These are phyloP conservation scores for Ia io DNA, from an alignment of 2,113 vertebrate species.

Conservation along the genomic window DNA sequence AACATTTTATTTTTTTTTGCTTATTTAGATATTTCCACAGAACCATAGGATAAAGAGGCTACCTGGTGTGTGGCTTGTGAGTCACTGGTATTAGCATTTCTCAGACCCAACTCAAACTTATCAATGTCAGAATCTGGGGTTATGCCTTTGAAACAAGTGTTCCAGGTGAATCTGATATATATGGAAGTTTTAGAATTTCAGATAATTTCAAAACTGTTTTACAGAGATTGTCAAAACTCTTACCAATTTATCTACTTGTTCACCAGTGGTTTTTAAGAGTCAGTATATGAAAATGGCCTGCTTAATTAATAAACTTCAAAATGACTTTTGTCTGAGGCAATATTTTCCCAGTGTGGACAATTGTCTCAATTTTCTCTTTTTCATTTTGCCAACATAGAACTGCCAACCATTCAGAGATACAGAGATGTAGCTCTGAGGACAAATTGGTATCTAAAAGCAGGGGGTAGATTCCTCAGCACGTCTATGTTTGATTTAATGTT, in stretches of 20 bases:
- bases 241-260: not conserved
- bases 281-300: not conserved
- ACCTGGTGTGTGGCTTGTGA: not conserved
- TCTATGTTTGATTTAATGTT: constrained; percentile 66
- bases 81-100: constrained; percentile 17
- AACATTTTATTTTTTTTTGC: constrained; percentile 4
- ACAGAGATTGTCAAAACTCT: not conserved
- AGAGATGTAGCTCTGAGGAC: not conserved
- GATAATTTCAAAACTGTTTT: not conserved
- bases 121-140: not conserved
- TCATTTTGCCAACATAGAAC: constrained; percentile 21
- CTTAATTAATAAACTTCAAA: constrained; percentile 19
- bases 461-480: constrained; percentile 39
- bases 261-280: not conserved
- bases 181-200: not conserved
- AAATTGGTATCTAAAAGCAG: constrained; percentile 23
- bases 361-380: constrained; percentile 12
- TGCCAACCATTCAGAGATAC: not conserved
- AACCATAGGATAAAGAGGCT: not conserved
- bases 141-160: not conserved
- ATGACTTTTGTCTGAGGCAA: not conserved
- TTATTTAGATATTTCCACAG: constrained; percentile 38
- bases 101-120: not conserved
- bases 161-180: not conserved
- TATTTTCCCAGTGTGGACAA: not conserved